Evolutionary conservation across 2,113 vertebrate genomes (phyloP).

Genomic region (Cyprinodon brontotheroides): DNA sequence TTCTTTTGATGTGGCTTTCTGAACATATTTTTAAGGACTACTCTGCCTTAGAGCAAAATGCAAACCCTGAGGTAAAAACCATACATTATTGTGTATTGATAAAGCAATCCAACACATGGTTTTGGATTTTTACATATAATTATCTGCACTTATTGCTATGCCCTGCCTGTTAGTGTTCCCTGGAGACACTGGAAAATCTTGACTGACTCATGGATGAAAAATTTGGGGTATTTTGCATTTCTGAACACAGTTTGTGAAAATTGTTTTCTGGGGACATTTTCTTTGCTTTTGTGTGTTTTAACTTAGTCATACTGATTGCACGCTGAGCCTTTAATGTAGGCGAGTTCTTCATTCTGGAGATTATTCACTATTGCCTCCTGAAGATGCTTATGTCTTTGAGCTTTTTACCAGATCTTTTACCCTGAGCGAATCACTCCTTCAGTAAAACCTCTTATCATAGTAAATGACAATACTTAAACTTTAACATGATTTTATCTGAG

Average conservation of each 20-base stretch:
- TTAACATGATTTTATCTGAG: too few relatives aligned
- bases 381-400: too few relatives aligned
- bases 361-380: neutral
- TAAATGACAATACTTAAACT: too few relatives aligned
- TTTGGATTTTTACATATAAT: constrained; percentile 17
- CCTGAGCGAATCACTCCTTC: too few relatives aligned
- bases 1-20: constrained; percentile 15
- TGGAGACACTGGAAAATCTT: constrained; percentile 43
- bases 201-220: neutral
- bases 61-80: neutral
- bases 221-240: neutral
- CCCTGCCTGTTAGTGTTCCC: constrained; percentile 42
- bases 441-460: too few relatives aligned
- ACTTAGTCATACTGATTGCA: too few relatives aligned
- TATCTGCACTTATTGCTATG: constrained; percentile 34
- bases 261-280: neutral
- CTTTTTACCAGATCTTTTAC: too few relatives aligned
- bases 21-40: neutral
- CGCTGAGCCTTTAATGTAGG: neutral
- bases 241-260: constrained; percentile 4
- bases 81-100: neutral
- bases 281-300: neutral
- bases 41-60: constrained; percentile 12
- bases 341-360: neutral
- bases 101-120: constrained; percentile 1